These are phyloP conservation scores for Erythrolamprus reginae DNA, from an alignment of 2,113 vertebrate species.

Conservation along the genomic window DNA sequence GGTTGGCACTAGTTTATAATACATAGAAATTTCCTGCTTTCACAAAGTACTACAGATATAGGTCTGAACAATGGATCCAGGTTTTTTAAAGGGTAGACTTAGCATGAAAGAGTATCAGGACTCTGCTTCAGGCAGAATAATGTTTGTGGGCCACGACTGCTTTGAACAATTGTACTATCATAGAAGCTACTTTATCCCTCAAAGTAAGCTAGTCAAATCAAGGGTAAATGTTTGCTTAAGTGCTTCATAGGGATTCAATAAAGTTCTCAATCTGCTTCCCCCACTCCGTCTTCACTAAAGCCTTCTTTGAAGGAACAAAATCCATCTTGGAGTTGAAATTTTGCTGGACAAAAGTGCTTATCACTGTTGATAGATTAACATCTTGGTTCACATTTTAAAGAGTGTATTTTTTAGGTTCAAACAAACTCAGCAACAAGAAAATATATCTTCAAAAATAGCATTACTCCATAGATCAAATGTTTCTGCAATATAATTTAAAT, in stretches of 20 bases:
- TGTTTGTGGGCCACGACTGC: neutral
- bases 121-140: neutral
- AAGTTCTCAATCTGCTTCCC: neutral
- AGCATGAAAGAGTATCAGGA: neutral
- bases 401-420: neutral
- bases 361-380: neutral
- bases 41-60: neutral
- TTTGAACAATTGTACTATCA: neutral
- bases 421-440: conserved; percentile 29
- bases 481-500: neutral
- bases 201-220: neutral
- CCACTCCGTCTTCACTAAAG: neutral
- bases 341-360: neutral
- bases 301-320: neutral
- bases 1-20: too few relatives aligned
- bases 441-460: conserved; percentile 32
- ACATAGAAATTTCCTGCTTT: neutral
- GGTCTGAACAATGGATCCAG: neutral
- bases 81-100: neutral
- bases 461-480: conserved; percentile 15
- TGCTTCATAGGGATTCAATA: neutral
- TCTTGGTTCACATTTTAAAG: conserved; percentile 10
- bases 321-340: neutral
- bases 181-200: neutral
- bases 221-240: neutral